phyloP scores from a whole-genome alignment of 1,140 invertebrate species.

The Capitella teleta region DNA sequence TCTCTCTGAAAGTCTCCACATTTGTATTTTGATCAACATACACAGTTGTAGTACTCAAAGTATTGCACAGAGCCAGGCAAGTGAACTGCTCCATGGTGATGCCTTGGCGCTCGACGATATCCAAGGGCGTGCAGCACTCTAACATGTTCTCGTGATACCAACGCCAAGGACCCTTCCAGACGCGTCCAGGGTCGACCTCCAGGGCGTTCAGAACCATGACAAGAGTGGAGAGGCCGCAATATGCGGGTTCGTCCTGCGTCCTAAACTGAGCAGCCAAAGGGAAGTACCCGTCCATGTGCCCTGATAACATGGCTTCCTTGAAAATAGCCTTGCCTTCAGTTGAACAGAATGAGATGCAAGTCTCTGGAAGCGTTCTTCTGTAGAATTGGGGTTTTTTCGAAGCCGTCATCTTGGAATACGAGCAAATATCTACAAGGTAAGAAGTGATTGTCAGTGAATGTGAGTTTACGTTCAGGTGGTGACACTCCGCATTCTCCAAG shows the following conservation, averaged over 20 bases:
- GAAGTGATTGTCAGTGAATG: too few species aligned
- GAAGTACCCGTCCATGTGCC: conserved; percentile 33
- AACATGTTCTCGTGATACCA: conserved; percentile 42
- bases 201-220: conserved; percentile 37
- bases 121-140: conserved; percentile 34
- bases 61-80: conserved; percentile 31
- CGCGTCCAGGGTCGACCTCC: conserved; percentile 35
- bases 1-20: conserved; percentile 17
- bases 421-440: too few species aligned
- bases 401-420: too few species aligned
- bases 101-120: conserved; percentile 21
- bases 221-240: conserved; percentile 39
- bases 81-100: conserved; percentile 33
- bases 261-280: conserved; percentile 35
- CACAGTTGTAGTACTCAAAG: conserved; percentile 12
- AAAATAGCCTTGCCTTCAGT: conserved; percentile 34
- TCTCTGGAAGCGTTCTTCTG: conserved; percentile 25
- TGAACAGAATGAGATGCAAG: conserved; percentile 33
- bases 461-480: too few species aligned
- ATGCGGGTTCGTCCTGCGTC: conserved; percentile 41
- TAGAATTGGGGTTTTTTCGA: too few species aligned
- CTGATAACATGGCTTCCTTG: conserved; percentile 24
- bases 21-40: conserved; percentile 6
- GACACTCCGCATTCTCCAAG: too few species aligned
- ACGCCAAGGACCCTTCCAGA: conserved; percentile 40